These are phyloP conservation scores for Tiphia femorata DNA, from an alignment of 2,888 invertebrate species.

Conservation along the genomic window DNA sequence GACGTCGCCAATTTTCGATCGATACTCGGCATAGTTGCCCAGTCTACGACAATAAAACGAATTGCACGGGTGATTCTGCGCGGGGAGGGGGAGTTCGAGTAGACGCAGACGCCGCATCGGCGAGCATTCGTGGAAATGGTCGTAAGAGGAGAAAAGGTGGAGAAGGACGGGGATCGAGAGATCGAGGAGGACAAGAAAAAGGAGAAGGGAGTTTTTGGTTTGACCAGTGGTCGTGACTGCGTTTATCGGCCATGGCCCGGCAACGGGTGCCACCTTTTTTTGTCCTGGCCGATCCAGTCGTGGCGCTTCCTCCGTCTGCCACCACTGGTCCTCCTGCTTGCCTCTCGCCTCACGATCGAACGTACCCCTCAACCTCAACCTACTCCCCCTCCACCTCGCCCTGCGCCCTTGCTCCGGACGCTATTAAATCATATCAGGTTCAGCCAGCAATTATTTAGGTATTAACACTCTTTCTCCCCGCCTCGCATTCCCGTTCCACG, in stretches of 20 bases:
- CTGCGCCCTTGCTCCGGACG: slow-evolving; percentile 12
- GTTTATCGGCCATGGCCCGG: slow-evolving; percentile 49
- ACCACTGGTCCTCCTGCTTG: slow-evolving; percentile 7
- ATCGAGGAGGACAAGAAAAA: neutral
- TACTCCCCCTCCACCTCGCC: neutral
- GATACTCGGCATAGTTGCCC: slow-evolving; percentile 30
- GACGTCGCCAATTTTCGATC: slow-evolving; percentile 32
- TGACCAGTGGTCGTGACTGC: slow-evolving; percentile 25
- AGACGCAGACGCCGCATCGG: slow-evolving; percentile 7
- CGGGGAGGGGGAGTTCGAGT: no score
- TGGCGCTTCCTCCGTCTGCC: slow-evolving; percentile 3
- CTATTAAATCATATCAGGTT: slow-evolving; percentile 62
- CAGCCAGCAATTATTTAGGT: slow-evolving; percentile 63
- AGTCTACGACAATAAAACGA: slow-evolving; percentile 33
- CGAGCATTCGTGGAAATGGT: slow-evolving; percentile 25
- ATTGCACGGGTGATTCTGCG: slow-evolving; percentile 25
- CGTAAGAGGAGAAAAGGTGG: slow-evolving; percentile 6
- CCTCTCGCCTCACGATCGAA: neutral
- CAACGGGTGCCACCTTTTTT: slow-evolving; percentile 32
- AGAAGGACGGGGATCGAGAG: neutral
- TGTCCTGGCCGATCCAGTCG: slow-evolving; percentile 3
- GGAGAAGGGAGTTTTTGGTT: slow-evolving; percentile 14
- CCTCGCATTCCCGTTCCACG: slow-evolving; percentile 30
- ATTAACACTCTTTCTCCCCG: slow-evolving; percentile 53
- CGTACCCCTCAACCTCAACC: slow-evolving; percentile 2